phyloP scores from a whole-genome alignment of 2,888 invertebrate species.

The Aporophyla lueneburgensis region DNA sequence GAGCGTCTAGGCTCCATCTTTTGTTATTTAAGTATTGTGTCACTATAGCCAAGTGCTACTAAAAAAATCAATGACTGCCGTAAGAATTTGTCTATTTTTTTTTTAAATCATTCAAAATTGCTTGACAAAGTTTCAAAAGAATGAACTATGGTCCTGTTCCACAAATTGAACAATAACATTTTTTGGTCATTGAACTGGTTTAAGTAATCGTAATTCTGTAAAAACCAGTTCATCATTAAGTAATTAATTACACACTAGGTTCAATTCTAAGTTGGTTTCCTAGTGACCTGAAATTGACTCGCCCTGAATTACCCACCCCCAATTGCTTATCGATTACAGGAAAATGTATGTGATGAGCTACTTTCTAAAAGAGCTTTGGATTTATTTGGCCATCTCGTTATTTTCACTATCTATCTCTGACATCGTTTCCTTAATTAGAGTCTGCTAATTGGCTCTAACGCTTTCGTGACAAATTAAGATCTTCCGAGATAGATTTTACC shows the following conservation, averaged over 20 bases:
- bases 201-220: conserved; percentile 6
- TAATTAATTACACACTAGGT: conserved; percentile 10
- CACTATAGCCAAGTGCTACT: conserved; percentile 20
- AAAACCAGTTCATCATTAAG: conserved; percentile 8
- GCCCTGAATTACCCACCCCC: conserved; percentile 64
- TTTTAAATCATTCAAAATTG: background rate
- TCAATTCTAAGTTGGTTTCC: conserved; percentile 45
- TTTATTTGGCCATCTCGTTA: conserved; percentile 29
- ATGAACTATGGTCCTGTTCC: background rate
- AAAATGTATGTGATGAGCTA: conserved; percentile 38
- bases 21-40: conserved; percentile 19
- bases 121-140: background rate
- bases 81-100: background rate
- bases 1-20: conserved; percentile 28
- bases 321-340: conserved; percentile 62
- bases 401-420: conserved; percentile 33
- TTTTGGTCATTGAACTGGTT: conserved; percentile 6
- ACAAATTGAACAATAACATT: conserved; percentile 16
- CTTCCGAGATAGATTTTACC: conserved; percentile 13
- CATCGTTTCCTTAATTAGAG: conserved; percentile 40
- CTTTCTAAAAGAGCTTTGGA: conserved; percentile 35
- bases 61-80: background rate
- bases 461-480: conserved; percentile 47
- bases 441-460: conserved; percentile 36
- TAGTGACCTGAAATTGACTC: conserved; percentile 65